Evolutionary conservation across 2,113 vertebrate species (phyloP).

Genomic region (Ailuropoda melanoleuca): DNA sequence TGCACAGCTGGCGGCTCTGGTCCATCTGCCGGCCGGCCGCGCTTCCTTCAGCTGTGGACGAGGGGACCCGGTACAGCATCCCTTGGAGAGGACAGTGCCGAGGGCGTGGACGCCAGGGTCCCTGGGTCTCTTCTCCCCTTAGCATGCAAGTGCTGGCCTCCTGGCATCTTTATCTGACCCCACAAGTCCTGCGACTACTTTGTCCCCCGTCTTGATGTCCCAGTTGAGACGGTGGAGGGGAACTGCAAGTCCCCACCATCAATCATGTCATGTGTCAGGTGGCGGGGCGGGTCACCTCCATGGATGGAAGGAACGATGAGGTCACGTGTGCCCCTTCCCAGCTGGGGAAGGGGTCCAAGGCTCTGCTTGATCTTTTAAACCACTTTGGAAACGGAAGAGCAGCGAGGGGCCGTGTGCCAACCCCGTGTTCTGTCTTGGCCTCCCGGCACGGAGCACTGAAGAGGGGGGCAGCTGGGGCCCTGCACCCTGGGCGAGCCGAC

Average conservation of each 20-base stretch:
- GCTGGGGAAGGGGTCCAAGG: neutral
- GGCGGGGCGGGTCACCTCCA: too few species aligned
- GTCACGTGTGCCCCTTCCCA: accelerated
- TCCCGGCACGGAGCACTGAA: neutral
- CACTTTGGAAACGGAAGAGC: accelerated
- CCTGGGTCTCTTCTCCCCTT: accelerated
- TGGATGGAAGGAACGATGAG: too few species aligned
- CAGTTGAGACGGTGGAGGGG: neutral
- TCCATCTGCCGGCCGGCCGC: accelerated
- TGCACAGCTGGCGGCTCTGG: accelerated
- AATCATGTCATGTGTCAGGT: neutral
- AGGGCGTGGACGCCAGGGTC: accelerated
- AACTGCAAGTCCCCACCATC: neutral
- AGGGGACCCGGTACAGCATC: neutral
- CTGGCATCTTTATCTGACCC: accelerated
- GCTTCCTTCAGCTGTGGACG: accelerated
- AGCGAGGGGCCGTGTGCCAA: accelerated
- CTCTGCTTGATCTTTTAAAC: neutral
- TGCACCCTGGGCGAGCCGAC: accelerated
- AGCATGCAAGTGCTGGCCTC: accelerated
- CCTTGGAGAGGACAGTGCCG: accelerated
- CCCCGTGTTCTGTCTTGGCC: neutral
- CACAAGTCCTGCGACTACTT: accelerated
- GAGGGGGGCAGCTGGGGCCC: neutral
- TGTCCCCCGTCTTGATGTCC: accelerated